Base-by-base conservation (phyloP, 1,140 invertebrate species). In the Scaptomyza hsui region DNA sequence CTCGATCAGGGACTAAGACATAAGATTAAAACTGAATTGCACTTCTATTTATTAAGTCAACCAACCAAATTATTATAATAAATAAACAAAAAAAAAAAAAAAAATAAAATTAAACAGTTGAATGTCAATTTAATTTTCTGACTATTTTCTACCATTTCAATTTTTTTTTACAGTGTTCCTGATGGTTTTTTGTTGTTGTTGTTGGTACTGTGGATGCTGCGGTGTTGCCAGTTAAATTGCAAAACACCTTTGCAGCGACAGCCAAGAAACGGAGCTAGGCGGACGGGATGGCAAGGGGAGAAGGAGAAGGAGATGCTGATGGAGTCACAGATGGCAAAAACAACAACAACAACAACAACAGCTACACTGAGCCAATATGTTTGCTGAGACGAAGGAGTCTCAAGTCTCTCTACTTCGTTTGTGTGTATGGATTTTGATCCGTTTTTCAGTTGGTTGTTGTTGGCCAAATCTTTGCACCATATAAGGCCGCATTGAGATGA, bases 171-270 rank as follows among this genome's bases (percentile, higher is more conserved):
- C 12, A 37, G 32, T 37, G 32, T 37, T n/a, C 1, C 68, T 56
- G 72, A 62, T 68, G 55, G 57, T 70, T 61, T 70, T 29, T 29
- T 24, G 24, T 74, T 74, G n/a, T n/a, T n/a, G n/a, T n/a, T n/a
- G n/a, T n/a, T 52, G 75, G 64, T 75, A 75, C 74, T 56, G 67
- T 56, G 67, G 75, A 53, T 78, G 79, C 75, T 56, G 68, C 71
- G 71, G 79, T 70, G 80, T 82, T 78, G 79, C 79, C 80, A 82
- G 80, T 61, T 86, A 86, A 86, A 86, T 86, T 86, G 82, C 82
- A 86, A 86, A 86, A 86, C 82, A 86, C 82, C 82, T 86, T 86
- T 86, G 78, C 77, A 82, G 82, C 82, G 65, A 82, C 78, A 86
- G 60, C 41, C 48, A 45, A 44, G 32, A 16, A 39, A 29, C 35